phyloP scores from a whole-genome alignment of 2,797 vertebrate genomes.

The Danio jaintianensis region DNA sequence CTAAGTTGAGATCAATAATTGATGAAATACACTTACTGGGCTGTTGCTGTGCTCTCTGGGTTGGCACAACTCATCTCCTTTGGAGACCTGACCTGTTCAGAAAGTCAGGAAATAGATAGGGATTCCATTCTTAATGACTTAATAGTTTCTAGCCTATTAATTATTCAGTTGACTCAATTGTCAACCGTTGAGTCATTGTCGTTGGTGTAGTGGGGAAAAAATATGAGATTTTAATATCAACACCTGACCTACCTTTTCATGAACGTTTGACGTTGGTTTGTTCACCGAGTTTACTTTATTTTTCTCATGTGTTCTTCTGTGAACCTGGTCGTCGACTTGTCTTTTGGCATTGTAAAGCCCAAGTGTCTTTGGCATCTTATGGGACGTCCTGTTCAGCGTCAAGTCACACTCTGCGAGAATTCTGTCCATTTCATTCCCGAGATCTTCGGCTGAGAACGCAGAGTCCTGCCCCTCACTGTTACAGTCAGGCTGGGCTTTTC shows the following conservation, averaged over 20 bases:
- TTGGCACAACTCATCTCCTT: conserved; percentile 63
- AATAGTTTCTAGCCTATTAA: conserved; percentile 11
- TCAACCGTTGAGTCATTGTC: background rate
- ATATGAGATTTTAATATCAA: background rate
- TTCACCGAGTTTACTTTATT: conserved; percentile 7
- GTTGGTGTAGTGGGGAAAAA: background rate
- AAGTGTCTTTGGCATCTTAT: conserved; percentile 68
- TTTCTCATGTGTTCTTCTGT: conserved; percentile 13
- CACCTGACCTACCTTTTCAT: background rate
- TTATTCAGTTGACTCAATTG: too few relatives aligned
- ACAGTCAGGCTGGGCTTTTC: conserved; percentile 61
- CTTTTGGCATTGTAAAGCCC: conserved; percentile 70
- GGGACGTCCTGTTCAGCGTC: background rate
- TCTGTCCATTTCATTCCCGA: conserved; percentile 64
- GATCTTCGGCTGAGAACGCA: conserved; percentile 67
- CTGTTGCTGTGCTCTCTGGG: conserved; percentile 62
- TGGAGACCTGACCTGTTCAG: conserved; percentile 39
- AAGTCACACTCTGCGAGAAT: conserved; percentile 60
- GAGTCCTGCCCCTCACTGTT: conserved; percentile 71
- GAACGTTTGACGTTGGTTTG: conserved; percentile 8
- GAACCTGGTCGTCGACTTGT: conserved; percentile 5
- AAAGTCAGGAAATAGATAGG: conserved; percentile 18
- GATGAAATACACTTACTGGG: conserved; percentile 71
- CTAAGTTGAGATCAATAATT: conserved; percentile 68
- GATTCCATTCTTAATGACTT: conserved; percentile 27